Evolutionary conservation across 1,140 invertebrate genomes (phyloP), one percentile per base, ranked within the genome.

Genomic region (Muscidifurax raptorellus): DNA sequence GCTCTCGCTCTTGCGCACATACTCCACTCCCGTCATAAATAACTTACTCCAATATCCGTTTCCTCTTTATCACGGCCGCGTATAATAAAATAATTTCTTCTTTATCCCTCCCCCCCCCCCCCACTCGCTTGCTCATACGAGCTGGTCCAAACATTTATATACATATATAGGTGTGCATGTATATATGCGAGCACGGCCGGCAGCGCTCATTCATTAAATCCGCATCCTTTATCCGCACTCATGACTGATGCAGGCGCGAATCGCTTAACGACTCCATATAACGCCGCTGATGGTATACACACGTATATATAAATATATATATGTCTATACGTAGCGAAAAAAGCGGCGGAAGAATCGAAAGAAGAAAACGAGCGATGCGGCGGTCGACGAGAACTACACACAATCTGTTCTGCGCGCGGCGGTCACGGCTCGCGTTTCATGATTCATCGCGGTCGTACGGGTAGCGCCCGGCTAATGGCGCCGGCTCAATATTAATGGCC

Each of bases 131-230:
- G 22, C 10, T 74, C 4, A 18, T 59, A 40, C 7, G 36, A 40
- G 9, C 36, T 10, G 36, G 10, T 40, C 36, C 36, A 40, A 9
- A 9, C 36, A 40, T 40, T 40, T 9, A 40, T 40, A 40, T 36
- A 36, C 52, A 6, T 18, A 47, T 13, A 59, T 59, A 59, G 52
- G 52, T 10, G 18, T 2, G 52, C 36, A 9, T 59, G 52, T 18
- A 10, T 59, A 22, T 22, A 59, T 10, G 10, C 44, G n/a, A n/a
- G 15, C 44, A 47, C 13, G 22, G 52, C 18, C 52, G 32, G 18
- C 52, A 13, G 25, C 36, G 40, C 76, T 47, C 82, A 78, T 78
- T 83, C 66, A 83, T 83, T 83, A 83, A 83, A 83, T 78, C 66
- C 47, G 77, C 40, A 83, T 78, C 64, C 15, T 83, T 83, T 83